These are phyloP conservation scores for Glaucidium brasilianum DNA, from an alignment of 2,113 vertebrate species.

Conservation along the genomic window DNA sequence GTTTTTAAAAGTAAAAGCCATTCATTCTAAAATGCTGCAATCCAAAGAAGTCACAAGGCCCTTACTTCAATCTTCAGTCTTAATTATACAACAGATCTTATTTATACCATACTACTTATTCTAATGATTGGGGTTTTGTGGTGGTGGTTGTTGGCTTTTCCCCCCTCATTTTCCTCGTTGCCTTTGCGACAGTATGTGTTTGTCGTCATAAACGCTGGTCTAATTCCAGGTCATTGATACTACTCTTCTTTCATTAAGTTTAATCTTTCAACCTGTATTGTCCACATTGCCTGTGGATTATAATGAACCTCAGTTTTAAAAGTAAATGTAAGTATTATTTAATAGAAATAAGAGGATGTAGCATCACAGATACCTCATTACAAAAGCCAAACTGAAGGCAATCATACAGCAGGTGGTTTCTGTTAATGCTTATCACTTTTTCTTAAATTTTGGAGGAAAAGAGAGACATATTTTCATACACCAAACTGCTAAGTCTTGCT, in stretches of 20 bases:
- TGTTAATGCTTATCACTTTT: not conserved
- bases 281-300: not conserved
- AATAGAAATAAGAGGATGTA: not conserved
- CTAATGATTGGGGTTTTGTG: not conserved
- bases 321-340: not conserved
- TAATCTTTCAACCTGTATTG: not conserved
- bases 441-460: not conserved
- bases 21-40: not conserved
- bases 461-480: not conserved
- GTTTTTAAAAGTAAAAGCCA: not conserved
- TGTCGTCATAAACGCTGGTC: not conserved
- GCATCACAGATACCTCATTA: not conserved
- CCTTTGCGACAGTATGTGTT: not conserved
- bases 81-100: not conserved
- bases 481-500: not conserved
- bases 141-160: not conserved
- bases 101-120: not conserved
- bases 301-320: not conserved
- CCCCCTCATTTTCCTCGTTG: not conserved
- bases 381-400: not conserved
- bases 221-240: not conserved
- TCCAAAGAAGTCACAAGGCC: not conserved
- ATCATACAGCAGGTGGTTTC: not conserved
- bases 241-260: not conserved
- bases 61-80: not conserved